Percentiles rank a stretch among this genome's conserved stretches.
Evolutionary conservation across 1,140 invertebrate genomes (phyloP).

Genomic region (Anoplophora glabripennis): DNA sequence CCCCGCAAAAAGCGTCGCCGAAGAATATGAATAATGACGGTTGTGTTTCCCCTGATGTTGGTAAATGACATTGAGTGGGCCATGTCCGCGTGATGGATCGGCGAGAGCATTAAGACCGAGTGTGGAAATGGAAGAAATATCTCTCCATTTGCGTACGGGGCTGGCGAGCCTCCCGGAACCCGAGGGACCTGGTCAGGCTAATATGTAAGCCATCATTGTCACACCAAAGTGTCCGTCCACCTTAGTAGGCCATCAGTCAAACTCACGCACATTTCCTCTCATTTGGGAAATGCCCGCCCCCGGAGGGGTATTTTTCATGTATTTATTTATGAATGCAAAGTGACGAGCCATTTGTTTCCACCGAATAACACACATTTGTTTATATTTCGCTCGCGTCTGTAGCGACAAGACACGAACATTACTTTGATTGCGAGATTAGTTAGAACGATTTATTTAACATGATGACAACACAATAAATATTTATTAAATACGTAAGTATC

Average conservation of each 20-base stretch:
- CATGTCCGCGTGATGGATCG: slow-evolving; percentile 39
- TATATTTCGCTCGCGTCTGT: too few relatives aligned
- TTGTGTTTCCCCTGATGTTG: slow-evolving; percentile 25
- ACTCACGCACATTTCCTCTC: slow-evolving; percentile 5
- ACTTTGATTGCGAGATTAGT: too few relatives aligned
- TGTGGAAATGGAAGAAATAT: slow-evolving; percentile 26
- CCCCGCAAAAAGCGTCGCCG: slow-evolving; percentile 4
- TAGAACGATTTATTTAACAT: too few relatives aligned
- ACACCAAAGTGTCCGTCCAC: slow-evolving; percentile 11
- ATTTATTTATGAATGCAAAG: too few relatives aligned
- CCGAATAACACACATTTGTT: too few relatives aligned
- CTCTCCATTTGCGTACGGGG: slow-evolving; percentile 24
- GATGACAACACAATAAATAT: too few relatives aligned
- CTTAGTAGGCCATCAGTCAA: slow-evolving; percentile 19
- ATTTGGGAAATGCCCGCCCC: slow-evolving; percentile 8
- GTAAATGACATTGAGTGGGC: slow-evolving; percentile 28
- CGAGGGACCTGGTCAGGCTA: slow-evolving; percentile 16
- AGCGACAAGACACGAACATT: too few relatives aligned
- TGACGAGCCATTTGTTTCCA: too few relatives aligned
- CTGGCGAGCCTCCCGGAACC: neutral
- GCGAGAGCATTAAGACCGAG: slow-evolving; percentile 23
- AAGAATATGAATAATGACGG: slow-evolving; percentile 29
- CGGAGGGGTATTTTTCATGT: slow-evolving; percentile 1
- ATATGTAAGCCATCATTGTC: slow-evolving; percentile 21
- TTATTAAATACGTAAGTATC: too few relatives aligned